Evolutionary conservation across 2,797 vertebrate species (phyloP).

Genomic region (Falco berigora): DNA sequence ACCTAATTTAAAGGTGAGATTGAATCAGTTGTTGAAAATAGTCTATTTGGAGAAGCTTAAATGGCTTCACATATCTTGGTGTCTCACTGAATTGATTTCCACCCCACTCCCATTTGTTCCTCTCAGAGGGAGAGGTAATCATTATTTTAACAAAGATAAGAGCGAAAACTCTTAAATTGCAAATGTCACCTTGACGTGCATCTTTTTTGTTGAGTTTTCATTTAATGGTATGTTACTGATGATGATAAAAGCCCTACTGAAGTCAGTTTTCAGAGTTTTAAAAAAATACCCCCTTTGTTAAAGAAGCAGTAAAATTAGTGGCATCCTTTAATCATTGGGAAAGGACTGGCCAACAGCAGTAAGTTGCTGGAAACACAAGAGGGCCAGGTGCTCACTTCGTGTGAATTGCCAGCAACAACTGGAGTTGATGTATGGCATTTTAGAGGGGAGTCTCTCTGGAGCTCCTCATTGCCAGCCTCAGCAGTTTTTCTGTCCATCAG

Average conservation of each 20-base stretch:
- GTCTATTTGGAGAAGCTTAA: constrained; percentile 16
- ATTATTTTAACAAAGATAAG: constrained; percentile 10
- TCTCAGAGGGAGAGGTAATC: background rate
- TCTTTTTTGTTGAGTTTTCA: background rate
- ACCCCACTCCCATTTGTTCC: background rate
- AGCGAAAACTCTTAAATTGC: background rate
- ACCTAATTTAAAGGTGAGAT: constrained; percentile 30
- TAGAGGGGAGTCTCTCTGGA: background rate
- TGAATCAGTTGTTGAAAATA: constrained; percentile 32
- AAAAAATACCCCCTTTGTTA: background rate
- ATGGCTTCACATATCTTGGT: background rate
- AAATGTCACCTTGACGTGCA: background rate
- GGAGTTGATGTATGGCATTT: background rate
- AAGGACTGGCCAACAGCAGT: background rate
- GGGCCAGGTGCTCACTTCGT: background rate
- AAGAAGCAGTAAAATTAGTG: background rate
- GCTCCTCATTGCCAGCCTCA: background rate
- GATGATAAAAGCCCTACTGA: background rate
- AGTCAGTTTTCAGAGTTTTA: background rate
- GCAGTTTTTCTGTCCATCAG: background rate
- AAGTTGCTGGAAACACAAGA: background rate
- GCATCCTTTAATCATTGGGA: background rate
- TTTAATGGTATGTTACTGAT: background rate
- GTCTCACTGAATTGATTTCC: constrained; percentile 27
- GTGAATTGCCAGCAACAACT: background rate